phyloP scores from a whole-genome alignment of 2,888 invertebrate genomes.

The Morinoia aosen region DNA sequence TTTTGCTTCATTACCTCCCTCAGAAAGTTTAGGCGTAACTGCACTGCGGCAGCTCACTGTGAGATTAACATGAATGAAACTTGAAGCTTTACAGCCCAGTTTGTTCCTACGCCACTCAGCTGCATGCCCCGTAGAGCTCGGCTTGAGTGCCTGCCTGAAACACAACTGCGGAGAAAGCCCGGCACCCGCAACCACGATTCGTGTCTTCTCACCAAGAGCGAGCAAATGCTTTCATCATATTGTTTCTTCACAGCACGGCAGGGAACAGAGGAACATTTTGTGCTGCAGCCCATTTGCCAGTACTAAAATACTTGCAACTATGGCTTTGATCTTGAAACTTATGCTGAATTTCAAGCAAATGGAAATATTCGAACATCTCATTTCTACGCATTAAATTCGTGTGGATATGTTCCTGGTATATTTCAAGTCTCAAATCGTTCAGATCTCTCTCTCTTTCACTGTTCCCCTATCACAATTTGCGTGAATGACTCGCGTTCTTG shows the following conservation, averaged over 20 bases:
- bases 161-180: background rate
- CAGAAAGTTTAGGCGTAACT: background rate
- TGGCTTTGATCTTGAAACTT: background rate
- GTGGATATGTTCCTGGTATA: background rate
- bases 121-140: background rate
- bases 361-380: background rate
- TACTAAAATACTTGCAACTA: background rate
- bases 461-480: background rate
- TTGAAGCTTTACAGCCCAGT: background rate
- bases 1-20: background rate
- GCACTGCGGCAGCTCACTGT: background rate
- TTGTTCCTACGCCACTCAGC: background rate
- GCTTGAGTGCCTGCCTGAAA: background rate
- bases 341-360: background rate
- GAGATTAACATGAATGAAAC: background rate
- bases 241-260: background rate
- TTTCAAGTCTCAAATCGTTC: background rate
- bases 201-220: background rate
- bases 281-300: background rate
- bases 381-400: background rate
- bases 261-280: background rate
- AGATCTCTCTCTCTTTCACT: background rate
- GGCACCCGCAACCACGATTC: background rate
- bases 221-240: background rate
- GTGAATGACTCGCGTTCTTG: background rate